Percentiles rank a stretch among this genome's conserved stretches.
phyloP scores from a whole-genome alignment of 1,140 invertebrate species.

The Cylas formicarius region DNA sequence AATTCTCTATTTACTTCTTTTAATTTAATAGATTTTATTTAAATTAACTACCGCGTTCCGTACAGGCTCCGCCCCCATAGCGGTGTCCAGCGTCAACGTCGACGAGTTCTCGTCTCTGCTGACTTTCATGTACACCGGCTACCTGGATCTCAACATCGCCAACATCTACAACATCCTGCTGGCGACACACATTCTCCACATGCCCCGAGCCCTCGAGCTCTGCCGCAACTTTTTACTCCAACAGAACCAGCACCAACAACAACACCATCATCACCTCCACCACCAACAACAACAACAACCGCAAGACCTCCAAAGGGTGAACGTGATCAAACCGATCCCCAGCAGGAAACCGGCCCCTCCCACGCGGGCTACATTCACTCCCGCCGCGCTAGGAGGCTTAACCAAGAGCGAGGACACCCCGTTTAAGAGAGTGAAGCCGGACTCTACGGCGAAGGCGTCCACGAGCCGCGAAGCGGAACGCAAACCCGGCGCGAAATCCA shows the following conservation, averaged over 20 bases:
- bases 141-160: slow-evolving; percentile 58
- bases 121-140: slow-evolving; percentile 72
- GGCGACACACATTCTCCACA: slow-evolving; percentile 66
- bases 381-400: slow-evolving; percentile 18
- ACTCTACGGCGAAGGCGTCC: slow-evolving; percentile 15
- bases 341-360: slow-evolving; percentile 38
- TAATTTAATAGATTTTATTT: slow-evolving; percentile 5
- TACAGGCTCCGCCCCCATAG: slow-evolving; percentile 38
- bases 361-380: slow-evolving; percentile 26
- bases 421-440: slow-evolving; percentile 24
- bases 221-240: slow-evolving; percentile 50
- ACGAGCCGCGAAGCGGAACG: slow-evolving; percentile 39
- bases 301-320: slow-evolving; percentile 25
- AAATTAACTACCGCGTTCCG: slow-evolving; percentile 3
- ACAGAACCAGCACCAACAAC: slow-evolving; percentile 14
- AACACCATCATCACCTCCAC: background rate
- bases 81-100: slow-evolving; percentile 52
- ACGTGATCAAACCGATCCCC: slow-evolving; percentile 45
- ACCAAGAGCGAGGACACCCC: slow-evolving; percentile 28
- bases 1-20: slow-evolving; percentile 5
- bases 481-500: slow-evolving; percentile 19
- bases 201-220: slow-evolving; percentile 64
- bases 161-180: slow-evolving; percentile 68
- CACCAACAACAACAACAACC: too few species aligned
- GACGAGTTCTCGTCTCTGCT: slow-evolving; percentile 65